These are phyloP conservation scores for Ophion ellenae DNA, from an alignment of 2,888 invertebrate species.

Conservation along the genomic window DNA sequence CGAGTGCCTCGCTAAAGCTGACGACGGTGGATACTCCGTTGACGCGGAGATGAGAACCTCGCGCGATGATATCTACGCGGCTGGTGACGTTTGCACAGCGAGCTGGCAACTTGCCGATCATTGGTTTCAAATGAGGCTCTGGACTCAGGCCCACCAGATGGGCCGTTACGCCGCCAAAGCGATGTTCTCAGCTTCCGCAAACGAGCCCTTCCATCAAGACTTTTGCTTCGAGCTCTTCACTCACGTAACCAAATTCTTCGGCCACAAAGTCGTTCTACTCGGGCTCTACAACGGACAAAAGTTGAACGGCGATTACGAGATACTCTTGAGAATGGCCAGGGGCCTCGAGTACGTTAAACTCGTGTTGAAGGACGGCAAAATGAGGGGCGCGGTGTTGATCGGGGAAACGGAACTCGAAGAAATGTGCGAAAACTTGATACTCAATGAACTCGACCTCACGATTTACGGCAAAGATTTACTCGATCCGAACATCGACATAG, in stretches of 20 bases:
- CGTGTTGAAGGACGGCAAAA: conserved; percentile 91
- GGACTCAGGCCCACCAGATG: conserved; percentile 99
- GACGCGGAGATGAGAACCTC: conserved; percentile 94
- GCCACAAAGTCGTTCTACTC: conserved; percentile 95
- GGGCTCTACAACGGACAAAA: conserved; percentile 97
- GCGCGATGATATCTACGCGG: conserved; percentile 92
- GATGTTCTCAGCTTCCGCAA: conserved; percentile 89
- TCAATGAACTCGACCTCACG: conserved; percentile 96
- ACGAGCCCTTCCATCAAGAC: conserved; percentile 91
- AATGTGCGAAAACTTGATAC: conserved; percentile 98
- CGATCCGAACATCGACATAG: conserved; percentile 98
- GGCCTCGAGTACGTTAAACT: conserved; percentile 94
- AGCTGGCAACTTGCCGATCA: conserved; percentile 91
- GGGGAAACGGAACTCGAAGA: conserved; percentile 99
- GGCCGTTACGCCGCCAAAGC: conserved; percentile 96
- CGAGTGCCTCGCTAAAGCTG: conserved; percentile 84
- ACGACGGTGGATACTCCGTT: conserved; percentile 94
- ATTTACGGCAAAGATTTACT: conserved; percentile 95
- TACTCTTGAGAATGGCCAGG: conserved; percentile 93
- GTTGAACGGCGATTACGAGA: conserved; percentile 91
- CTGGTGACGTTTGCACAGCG: conserved; percentile 97
- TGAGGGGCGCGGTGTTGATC: conserved; percentile 97
- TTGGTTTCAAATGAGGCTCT: conserved; percentile 98
- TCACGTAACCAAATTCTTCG: conserved; percentile 97
- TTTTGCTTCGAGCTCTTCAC: conserved; percentile 99